A percentile compares a stretch with the other conserved stretches of the same genome.
Conservation (phyloP, 2,888 invertebrate species). For the Andricus quercusramuli region DNA sequence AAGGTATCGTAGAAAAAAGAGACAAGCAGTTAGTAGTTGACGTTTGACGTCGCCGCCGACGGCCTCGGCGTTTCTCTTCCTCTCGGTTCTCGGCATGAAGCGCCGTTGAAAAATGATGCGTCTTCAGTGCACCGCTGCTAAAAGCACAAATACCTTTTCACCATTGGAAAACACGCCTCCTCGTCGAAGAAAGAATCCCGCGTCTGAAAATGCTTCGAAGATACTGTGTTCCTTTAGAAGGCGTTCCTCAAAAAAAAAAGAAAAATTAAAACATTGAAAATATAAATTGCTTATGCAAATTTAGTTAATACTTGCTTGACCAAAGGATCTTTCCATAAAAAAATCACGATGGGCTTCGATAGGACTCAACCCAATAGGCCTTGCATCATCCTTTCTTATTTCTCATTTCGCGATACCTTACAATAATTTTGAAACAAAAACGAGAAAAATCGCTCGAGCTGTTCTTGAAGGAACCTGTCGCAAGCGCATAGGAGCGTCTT, state of each 20-base stretch:
- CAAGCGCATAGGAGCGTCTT: too few species aligned
- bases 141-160: conserved; percentile 71
- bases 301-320: not conserved
- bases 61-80: conserved; percentile 49
- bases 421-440: too few species aligned
- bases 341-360: too few species aligned
- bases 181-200: conserved; percentile 45
- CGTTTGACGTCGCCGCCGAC: conserved; percentile 58
- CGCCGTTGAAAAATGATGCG: conserved; percentile 76
- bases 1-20: conserved; percentile 71
- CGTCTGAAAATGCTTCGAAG: conserved; percentile 7
- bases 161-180: conserved; percentile 65
- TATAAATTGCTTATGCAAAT: not conserved
- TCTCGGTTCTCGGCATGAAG: conserved; percentile 49
- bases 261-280: not conserved
- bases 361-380: too few species aligned
- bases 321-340: too few species aligned
- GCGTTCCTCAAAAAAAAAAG: not conserved
- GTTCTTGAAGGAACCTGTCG: too few species aligned
- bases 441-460: too few species aligned
- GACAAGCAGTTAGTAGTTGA: conserved; percentile 53
- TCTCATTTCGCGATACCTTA: too few species aligned
- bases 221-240: not conserved
- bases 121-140: conserved; percentile 68
- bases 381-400: too few species aligned